Evolutionary conservation across 2,888 invertebrate genomes (phyloP).

Genomic region (Ischnura elegans): DNA sequence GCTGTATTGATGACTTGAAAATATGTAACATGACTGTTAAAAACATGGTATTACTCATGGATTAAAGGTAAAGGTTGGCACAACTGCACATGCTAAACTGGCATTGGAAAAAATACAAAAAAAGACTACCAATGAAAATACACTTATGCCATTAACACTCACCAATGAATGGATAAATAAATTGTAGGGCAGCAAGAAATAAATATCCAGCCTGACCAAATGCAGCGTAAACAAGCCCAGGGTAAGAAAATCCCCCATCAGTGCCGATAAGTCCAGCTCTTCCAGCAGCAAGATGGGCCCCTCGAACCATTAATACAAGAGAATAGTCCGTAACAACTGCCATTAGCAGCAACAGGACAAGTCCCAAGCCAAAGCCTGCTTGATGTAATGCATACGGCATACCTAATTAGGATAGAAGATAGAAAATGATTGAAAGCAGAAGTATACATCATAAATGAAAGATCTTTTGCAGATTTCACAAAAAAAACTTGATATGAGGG

Average conservation of each 20-base stretch:
- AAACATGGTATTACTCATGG: not conserved
- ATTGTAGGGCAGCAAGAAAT: conserved; percentile 87
- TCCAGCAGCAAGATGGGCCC: conserved; percentile 83
- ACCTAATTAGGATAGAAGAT: conserved; percentile 76
- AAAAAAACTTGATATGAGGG: no score
- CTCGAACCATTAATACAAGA: conserved; percentile 87
- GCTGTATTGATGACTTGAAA: not conserved
- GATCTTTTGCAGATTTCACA: no score
- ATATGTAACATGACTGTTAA: not conserved
- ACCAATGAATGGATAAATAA: conserved; percentile 92
- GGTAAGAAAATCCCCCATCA: conserved; percentile 87
- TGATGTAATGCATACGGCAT: conserved; percentile 90
- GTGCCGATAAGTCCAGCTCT: conserved; percentile 52
- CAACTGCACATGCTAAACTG: conserved; percentile 45
- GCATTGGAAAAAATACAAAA: conserved; percentile 55
- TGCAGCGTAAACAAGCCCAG: conserved; percentile 89
- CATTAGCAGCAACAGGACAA: conserved; percentile 84
- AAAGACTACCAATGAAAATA: not conserved
- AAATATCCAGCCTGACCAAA: conserved; percentile 89
- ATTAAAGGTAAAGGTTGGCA: not conserved
- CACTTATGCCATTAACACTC: conserved; percentile 74
- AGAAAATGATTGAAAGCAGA: not conserved
- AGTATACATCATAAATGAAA: no score
- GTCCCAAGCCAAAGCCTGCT: conserved; percentile 89
- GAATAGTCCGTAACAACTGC: conserved; percentile 91